A percentile compares a stretch with the other conserved stretches of the same genome.
Conservation (phyloP, 1,140 invertebrate genomes). For the Mesaphorura yosii region DNA sequence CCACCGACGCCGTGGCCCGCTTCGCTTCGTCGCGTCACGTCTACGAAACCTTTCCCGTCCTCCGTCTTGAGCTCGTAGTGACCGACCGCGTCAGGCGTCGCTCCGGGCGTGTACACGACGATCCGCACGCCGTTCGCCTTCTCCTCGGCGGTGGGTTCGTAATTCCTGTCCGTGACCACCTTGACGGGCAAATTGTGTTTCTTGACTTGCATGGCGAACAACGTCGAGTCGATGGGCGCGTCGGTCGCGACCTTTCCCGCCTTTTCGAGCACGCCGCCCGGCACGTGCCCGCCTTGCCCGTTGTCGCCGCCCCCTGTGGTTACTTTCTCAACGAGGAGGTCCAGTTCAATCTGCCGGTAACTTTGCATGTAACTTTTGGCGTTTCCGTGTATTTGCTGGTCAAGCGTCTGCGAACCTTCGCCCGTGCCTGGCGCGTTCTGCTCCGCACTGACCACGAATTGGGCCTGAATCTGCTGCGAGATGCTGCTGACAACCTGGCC, state of each 20-base stretch:
- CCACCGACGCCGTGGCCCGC: not conserved
- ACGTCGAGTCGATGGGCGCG: not conserved
- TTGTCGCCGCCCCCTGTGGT: too few species aligned
- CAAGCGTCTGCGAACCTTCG: not conserved
- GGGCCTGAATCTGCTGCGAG: not conserved
- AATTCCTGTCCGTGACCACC: conserved; percentile 4
- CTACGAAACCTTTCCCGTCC: too few species aligned
- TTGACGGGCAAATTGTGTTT: not conserved
- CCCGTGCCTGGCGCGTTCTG: too few species aligned
- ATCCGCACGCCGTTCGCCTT: not conserved
- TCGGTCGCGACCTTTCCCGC: not conserved
- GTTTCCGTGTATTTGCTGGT: conserved; percentile 6
- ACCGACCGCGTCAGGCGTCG: not conserved
- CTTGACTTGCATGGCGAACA: not conserved
- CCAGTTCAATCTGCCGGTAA: not conserved
- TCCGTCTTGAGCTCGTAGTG: not conserved
- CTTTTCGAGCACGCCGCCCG: not conserved
- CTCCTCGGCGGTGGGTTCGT: conserved; percentile 5
- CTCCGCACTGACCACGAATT: not conserved
- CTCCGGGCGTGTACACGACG: not conserved
- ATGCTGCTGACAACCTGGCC: not conserved
- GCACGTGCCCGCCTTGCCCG: too few species aligned
- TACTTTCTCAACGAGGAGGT: not conserved
- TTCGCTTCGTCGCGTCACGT: too few species aligned
- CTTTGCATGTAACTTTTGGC: conserved; percentile 1